These are phyloP conservation scores for Keiferia lycopersicella DNA, from an alignment of 2,888 invertebrate genomes.

Conservation along the genomic window DNA sequence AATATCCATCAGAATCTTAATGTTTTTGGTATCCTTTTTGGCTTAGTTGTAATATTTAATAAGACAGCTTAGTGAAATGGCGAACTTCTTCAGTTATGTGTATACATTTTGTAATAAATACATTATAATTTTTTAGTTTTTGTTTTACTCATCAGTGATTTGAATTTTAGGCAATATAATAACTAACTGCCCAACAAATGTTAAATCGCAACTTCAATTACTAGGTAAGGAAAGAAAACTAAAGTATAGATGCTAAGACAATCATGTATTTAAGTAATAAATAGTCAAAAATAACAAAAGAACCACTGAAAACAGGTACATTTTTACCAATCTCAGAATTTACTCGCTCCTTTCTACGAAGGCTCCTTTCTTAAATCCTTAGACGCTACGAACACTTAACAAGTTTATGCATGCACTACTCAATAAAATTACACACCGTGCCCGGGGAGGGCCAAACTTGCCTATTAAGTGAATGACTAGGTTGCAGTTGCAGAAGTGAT, in stretches of 20 bases:
- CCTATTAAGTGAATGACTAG: slow-evolving; percentile 80
- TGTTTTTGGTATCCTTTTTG: slow-evolving; percentile 47
- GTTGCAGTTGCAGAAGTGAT: slow-evolving; percentile 64
- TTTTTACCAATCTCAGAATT: slow-evolving; percentile 78
- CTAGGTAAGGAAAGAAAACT: slow-evolving; percentile 47
- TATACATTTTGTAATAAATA: slow-evolving; percentile 79
- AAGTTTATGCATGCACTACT: slow-evolving; percentile 78
- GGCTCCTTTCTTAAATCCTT: slow-evolving; percentile 72
- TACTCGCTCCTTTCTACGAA: slow-evolving; percentile 58
- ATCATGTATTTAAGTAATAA: slow-evolving; percentile 78
- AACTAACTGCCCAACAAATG: no score
- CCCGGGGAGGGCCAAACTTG: slow-evolving; percentile 54
- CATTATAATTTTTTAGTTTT: slow-evolving; percentile 70
- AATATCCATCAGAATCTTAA: slow-evolving; percentile 14
- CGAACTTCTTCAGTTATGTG: slow-evolving; percentile 66
- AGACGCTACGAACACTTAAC: slow-evolving; percentile 79
- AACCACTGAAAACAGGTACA: slow-evolving; percentile 80
- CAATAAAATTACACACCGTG: slow-evolving; percentile 65
- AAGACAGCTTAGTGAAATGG: slow-evolving; percentile 56
- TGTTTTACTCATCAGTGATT: slow-evolving; percentile 38
- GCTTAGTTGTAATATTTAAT: slow-evolving; percentile 44
- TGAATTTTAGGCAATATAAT: not conserved
- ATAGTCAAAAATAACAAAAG: slow-evolving; percentile 81
- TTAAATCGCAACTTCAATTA: no score
- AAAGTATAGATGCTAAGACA: slow-evolving; percentile 76